Evolutionary conservation across 2,888 invertebrate genomes (phyloP).

Genomic region (Heliconius ismenius): DNA sequence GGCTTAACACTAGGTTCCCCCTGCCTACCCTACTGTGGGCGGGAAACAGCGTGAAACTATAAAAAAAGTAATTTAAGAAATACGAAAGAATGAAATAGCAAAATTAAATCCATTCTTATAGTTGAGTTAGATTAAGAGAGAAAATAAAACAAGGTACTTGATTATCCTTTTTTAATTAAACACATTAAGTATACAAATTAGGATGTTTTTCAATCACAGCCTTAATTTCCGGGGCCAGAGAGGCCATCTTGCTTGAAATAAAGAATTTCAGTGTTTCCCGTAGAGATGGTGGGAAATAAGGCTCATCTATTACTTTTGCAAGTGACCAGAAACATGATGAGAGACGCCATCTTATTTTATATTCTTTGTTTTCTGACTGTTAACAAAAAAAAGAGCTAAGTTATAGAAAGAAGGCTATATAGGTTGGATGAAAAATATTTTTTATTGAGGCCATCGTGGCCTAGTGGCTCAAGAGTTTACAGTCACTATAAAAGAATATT

Average conservation of each 20-base stretch:
- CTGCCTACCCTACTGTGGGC: no score
- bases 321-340: slow-evolving; percentile 83
- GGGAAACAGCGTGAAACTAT: no score
- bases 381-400: not conserved
- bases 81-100: no score
- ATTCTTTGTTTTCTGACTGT: slow-evolving; percentile 86
- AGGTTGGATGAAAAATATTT: no score
- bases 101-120: no score
- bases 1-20: no score
- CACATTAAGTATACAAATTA: slow-evolving; percentile 41
- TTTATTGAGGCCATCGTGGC: no score
- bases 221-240: slow-evolving; percentile 48
- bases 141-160: not conserved
- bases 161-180: not conserved
- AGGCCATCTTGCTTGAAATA: slow-evolving; percentile 54
- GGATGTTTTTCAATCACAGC: slow-evolving; percentile 49
- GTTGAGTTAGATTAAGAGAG: not conserved
- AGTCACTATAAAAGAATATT: no score
- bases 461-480: no score
- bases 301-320: slow-evolving; percentile 51
- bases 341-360: slow-evolving; percentile 83
- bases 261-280: slow-evolving; percentile 68
- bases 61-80: no score
- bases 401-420: not conserved
- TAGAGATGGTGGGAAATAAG: slow-evolving; percentile 60